Evolutionary conservation across 2,888 invertebrate species (phyloP).

Genomic region (Philonicus albiceps): DNA sequence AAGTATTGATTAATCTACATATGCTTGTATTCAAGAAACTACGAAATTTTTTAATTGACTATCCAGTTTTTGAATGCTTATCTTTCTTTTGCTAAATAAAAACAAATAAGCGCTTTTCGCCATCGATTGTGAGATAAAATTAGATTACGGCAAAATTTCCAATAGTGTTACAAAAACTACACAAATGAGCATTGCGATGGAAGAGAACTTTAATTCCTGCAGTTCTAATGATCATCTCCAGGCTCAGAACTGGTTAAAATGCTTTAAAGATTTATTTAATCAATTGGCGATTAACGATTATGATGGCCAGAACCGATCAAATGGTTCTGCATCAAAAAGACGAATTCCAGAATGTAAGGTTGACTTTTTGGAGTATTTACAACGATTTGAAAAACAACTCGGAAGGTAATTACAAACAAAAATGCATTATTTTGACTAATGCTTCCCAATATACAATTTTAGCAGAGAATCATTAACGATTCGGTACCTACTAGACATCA

Average conservation of each 20-base stretch:
- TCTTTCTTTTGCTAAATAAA: no score
- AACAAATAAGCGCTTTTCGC: no score
- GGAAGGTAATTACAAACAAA: background rate
- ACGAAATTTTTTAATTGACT: no score
- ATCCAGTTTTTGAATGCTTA: no score
- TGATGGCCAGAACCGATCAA: slow-evolving; percentile 74
- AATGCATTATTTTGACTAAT: background rate
- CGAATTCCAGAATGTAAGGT: slow-evolving; percentile 83
- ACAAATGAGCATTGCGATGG: background rate
- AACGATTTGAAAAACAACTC: slow-evolving; percentile 57
- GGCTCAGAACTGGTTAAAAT: slow-evolving; percentile 92
- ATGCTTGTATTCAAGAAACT: no score
- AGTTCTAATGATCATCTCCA: slow-evolving; percentile 78
- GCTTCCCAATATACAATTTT: background rate
- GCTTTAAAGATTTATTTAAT: slow-evolving; percentile 85
- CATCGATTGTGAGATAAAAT: no score
- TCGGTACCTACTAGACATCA: slow-evolving; percentile 86
- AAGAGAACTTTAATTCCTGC: slow-evolving; percentile 57
- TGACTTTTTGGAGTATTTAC: slow-evolving; percentile 73
- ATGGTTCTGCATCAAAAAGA: slow-evolving; percentile 77
- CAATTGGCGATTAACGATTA: slow-evolving; percentile 74
- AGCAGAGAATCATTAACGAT: slow-evolving; percentile 78
- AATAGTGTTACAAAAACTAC: background rate
- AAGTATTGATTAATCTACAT: no score
- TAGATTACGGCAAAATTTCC: background rate